Conservation (phyloP, 1,140 invertebrate genomes). For the Saccostrea cuccullata region DNA sequence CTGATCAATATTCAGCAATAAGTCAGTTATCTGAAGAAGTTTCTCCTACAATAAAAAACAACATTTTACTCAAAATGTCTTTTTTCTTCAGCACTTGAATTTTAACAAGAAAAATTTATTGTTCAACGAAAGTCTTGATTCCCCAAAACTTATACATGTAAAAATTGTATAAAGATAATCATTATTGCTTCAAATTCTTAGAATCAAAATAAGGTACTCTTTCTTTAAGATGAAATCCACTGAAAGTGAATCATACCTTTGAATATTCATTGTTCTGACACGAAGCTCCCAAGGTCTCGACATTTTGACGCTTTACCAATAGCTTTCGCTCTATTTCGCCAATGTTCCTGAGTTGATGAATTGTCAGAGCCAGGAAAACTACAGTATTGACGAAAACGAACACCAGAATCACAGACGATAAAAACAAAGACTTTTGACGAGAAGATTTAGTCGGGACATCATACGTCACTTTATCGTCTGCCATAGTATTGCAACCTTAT, state of each 20-base stretch:
- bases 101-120: too few species aligned
- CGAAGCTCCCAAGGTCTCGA: neutral
- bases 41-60: neutral
- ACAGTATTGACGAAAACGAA: neutral
- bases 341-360: neutral
- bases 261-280: neutral
- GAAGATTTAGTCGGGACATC: neutral
- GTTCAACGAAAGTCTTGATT: too few species aligned
- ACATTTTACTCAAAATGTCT: too few species aligned
- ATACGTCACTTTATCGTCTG: neutral
- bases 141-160: too few species aligned
- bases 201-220: too few species aligned
- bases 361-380: neutral
- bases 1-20: neutral
- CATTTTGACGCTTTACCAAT: neutral
- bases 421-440: neutral
- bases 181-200: too few species aligned
- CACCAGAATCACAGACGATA: neutral
- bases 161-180: too few species aligned
- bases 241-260: neutral
- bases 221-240: too few species aligned
- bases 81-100: too few species aligned
- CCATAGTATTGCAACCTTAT: neutral
- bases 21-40: neutral
- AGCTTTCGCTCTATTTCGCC: neutral